A percentile compares a stretch with the other conserved stretches of the same genome.
These are phyloP conservation scores for Arothron firmamentum DNA, from an alignment of 2,113 vertebrate genomes.

Conservation along the genomic window DNA sequence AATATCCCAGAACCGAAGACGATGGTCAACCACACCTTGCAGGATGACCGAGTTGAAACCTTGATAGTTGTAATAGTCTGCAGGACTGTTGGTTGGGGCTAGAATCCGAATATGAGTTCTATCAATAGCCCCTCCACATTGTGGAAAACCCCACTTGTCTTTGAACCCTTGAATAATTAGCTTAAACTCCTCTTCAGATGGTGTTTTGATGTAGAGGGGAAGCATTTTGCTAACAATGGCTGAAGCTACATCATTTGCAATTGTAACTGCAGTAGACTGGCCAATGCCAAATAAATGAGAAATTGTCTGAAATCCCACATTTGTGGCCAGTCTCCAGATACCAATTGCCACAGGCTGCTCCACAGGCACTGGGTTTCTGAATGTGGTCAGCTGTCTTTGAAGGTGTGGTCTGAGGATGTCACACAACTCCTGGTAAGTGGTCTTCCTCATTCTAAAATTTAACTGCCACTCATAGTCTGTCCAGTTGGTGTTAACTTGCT, in stretches of 20 bases:
- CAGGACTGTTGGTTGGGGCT: neutral
- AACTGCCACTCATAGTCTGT: too few relatives aligned
- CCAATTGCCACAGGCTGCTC: too few relatives aligned
- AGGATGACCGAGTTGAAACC: neutral
- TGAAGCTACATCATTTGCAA: too few relatives aligned
- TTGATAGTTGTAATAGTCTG: neutral
- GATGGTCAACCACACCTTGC: neutral
- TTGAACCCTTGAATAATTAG: neutral
- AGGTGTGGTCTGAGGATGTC: too few relatives aligned
- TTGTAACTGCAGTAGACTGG: too few relatives aligned
- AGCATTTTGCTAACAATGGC: neutral
- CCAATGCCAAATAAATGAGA: too few relatives aligned
- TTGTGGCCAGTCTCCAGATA: too few relatives aligned
- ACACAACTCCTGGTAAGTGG: too few relatives aligned
- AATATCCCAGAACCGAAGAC: neutral
- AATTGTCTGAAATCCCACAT: too few relatives aligned
- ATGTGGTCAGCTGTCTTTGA: too few relatives aligned
- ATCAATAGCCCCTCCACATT: neutral
- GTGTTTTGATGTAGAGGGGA: neutral
- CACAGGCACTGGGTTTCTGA: too few relatives aligned
- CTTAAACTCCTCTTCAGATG: neutral
- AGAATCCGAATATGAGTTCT: neutral
- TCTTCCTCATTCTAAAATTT: too few relatives aligned
- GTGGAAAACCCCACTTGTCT: neutral
- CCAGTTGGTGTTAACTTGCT: neutral